These are phyloP conservation scores for Zaprionus camerounensis DNA, from an alignment of 1,140 invertebrate species.

Conservation along the genomic window DNA sequence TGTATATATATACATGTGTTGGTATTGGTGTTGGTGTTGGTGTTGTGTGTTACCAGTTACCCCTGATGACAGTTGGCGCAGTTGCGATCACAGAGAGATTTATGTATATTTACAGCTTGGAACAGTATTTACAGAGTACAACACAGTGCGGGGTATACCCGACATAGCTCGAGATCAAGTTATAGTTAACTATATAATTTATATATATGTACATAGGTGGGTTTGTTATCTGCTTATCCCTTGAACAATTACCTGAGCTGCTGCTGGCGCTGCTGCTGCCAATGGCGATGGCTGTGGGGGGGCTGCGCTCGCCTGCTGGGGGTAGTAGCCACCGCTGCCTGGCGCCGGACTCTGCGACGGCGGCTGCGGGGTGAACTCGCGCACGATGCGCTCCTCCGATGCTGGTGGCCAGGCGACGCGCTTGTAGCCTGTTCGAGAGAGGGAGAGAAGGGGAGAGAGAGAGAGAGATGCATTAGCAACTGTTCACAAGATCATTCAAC, in stretches of 20 bases:
- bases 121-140: slow-evolving; percentile 58
- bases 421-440: slow-evolving; percentile 87
- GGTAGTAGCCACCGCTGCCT: slow-evolving; percentile 66
- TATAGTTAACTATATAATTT: slow-evolving; percentile 4
- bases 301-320: slow-evolving; percentile 32
- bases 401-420: slow-evolving; percentile 93
- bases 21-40: slow-evolving; percentile 12
- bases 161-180: not conserved
- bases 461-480: slow-evolving; percentile 21
- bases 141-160: slow-evolving; percentile 16
- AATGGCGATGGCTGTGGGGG: slow-evolving; percentile 17
- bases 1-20: slow-evolving; percentile 20
- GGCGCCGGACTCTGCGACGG: slow-evolving; percentile 77
- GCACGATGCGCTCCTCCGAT: slow-evolving; percentile 86
- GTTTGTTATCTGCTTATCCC: slow-evolving; percentile 37
- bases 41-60: slow-evolving; percentile 41
- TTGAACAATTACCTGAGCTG: slow-evolving; percentile 65
- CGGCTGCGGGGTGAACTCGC: slow-evolving; percentile 86
- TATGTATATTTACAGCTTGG: slow-evolving; percentile 19
- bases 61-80: slow-evolving; percentile 45
- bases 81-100: slow-evolving; percentile 18
- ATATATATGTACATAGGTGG: slow-evolving; percentile 10
- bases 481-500: slow-evolving; percentile 60
- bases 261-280: slow-evolving; percentile 31
- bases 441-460: not conserved